Percentiles rank a stretch among this genome's conserved stretches.
Evolutionary conservation across 2,113 vertebrate genomes (phyloP).

Genomic region (Pagrus major): DNA sequence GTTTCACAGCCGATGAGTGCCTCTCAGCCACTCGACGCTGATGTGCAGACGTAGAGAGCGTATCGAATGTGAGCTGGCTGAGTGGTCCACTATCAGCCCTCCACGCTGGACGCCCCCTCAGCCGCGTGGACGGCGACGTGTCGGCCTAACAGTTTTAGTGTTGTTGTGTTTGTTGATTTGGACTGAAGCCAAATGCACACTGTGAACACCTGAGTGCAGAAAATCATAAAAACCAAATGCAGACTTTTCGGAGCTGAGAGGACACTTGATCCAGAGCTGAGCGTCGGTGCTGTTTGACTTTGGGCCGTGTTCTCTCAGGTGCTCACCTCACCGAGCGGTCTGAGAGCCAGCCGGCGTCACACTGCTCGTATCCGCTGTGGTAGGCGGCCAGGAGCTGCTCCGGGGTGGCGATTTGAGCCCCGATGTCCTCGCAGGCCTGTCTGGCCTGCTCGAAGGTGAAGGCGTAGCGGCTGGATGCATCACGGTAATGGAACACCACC

Average conservation of each 20-base stretch:
- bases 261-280: neutral
- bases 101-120: neutral
- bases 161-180: neutral
- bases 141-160: neutral
- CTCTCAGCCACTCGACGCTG: conserved; percentile 9
- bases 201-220: neutral
- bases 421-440: conserved; percentile 88
- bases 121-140: neutral
- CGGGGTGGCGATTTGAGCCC: conserved; percentile 90
- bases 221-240: neutral
- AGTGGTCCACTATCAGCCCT: conserved; percentile 16
- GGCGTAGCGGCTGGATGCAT: conserved; percentile 89
- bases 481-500: conserved; percentile 95
- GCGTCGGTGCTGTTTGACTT: neutral
- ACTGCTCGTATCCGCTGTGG: conserved; percentile 92
- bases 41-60: neutral
- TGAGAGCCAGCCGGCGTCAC: conserved; percentile 94
- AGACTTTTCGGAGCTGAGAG: neutral
- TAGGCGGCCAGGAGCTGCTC: conserved; percentile 94
- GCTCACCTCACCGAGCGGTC: conserved; percentile 93
- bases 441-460: conserved; percentile 89
- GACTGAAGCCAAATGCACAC: neutral
- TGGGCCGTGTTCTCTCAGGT: neutral
- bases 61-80: conserved; percentile 11
- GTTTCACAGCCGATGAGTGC: conserved; percentile 14